Conservation (phyloP, 2,888 invertebrate genomes). For the Boloria euphrosyne region DNA sequence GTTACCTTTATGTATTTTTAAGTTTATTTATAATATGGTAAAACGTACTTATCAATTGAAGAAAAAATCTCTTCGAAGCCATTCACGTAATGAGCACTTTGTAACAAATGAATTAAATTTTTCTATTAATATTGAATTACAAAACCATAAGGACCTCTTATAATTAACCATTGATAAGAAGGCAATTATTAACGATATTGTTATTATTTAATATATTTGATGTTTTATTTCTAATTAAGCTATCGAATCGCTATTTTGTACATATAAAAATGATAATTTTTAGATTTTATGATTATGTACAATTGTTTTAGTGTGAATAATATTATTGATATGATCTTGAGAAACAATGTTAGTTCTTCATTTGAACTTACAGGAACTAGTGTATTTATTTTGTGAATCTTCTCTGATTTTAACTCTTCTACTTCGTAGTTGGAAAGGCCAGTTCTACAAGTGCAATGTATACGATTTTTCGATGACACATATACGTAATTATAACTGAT, state of each 20-base stretch:
- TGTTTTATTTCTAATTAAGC: conserved; percentile 81
- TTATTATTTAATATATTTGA: conserved; percentile 83
- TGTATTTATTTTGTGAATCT: conserved; percentile 65
- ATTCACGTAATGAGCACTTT: conserved; percentile 53
- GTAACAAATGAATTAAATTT: conserved; percentile 49
- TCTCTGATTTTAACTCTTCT: conserved; percentile 58
- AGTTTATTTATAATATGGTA: conserved; percentile 20
- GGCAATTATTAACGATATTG: conserved; percentile 82
- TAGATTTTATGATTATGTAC: conserved; percentile 77
- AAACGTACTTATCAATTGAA: conserved; percentile 25
- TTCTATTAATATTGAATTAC: conserved; percentile 65
- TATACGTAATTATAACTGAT: conserved; percentile 80
- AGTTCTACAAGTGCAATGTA: conserved; percentile 83
- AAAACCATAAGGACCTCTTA: conserved; percentile 83
- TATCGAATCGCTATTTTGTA: conserved; percentile 79
- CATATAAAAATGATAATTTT: conserved; percentile 75
- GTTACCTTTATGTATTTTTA: conserved; percentile 19
- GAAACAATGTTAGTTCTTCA: conserved; percentile 66
- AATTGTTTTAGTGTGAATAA: conserved; percentile 82
- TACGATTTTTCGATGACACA: conserved; percentile 81
- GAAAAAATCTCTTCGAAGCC: conserved; percentile 24
- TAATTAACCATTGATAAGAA: conserved; percentile 83
- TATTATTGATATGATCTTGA: conserved; percentile 74
- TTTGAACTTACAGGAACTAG: conserved; percentile 59
- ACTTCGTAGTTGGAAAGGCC: conserved; percentile 72